Evolutionary conservation across 2,888 invertebrate species (phyloP).

Genomic region (Folsomia manolachei): DNA sequence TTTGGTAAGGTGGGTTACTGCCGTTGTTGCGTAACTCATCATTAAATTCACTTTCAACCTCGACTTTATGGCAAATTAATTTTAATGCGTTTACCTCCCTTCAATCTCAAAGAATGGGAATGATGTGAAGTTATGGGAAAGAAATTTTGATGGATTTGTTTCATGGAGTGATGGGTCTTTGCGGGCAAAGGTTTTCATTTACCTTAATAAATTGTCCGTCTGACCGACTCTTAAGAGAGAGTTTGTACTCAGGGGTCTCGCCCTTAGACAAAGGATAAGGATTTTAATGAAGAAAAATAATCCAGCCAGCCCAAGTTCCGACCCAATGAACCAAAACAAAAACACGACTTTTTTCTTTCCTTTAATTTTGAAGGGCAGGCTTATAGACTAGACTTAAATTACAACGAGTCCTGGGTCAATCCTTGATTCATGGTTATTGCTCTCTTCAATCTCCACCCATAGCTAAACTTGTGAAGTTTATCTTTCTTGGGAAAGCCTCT

Average conservation of each 20-base stretch:
- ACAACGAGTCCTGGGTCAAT: too few relatives aligned
- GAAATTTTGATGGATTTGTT: neutral
- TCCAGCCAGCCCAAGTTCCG: constrained; percentile 18
- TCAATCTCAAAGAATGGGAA: neutral
- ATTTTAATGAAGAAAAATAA: constrained; percentile 29
- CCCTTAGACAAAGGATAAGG: neutral
- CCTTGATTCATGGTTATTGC: neutral
- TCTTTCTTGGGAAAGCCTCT: neutral
- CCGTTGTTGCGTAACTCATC: neutral
- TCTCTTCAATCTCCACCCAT: too few relatives aligned
- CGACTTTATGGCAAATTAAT: constrained; percentile 1
- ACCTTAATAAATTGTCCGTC: constrained; percentile 2
- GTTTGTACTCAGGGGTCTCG: constrained; percentile 2
- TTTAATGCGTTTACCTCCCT: neutral
- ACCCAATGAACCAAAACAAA: constrained; percentile 6
- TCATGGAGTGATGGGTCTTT: neutral
- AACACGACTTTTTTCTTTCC: neutral
- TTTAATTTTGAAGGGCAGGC: too few relatives aligned
- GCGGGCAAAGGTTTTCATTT: constrained; percentile 7
- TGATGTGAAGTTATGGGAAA: neutral
- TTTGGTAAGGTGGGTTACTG: neutral
- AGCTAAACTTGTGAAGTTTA: neutral
- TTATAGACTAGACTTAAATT: too few relatives aligned
- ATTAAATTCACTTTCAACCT: neutral
- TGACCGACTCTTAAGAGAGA: neutral